These are phyloP conservation scores for Odontomachus brunneus DNA, from an alignment of 1,140 invertebrate species.

Conservation along the genomic window DNA sequence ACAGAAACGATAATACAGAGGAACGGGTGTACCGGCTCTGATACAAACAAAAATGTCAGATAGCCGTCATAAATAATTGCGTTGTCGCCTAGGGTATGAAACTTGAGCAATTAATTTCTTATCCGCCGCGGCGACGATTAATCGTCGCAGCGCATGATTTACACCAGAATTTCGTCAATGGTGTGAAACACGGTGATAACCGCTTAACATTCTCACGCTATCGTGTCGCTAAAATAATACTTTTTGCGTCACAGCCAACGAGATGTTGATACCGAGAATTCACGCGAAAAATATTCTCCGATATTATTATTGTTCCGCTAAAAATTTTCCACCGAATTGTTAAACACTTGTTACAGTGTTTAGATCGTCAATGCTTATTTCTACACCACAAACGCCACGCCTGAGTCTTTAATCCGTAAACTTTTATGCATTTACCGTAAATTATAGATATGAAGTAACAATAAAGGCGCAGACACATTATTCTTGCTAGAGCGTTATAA, in stretches of 20 bases:
- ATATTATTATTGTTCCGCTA: constrained; percentile 15
- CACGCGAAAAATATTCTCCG: constrained; percentile 23
- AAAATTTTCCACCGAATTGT: neutral
- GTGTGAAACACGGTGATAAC: constrained; percentile 63
- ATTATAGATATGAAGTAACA: constrained; percentile 14
- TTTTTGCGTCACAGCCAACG: constrained; percentile 47
- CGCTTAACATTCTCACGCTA: constrained; percentile 61
- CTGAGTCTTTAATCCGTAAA: neutral
- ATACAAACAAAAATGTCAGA: constrained; percentile 5
- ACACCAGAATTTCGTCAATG: constrained; percentile 61
- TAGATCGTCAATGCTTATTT: too few species aligned
- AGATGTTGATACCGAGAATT: constrained; percentile 44
- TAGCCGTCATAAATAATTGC: constrained; percentile 25
- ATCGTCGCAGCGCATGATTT: constrained; percentile 41
- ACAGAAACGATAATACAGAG: neutral
- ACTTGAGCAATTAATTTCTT: constrained; percentile 37
- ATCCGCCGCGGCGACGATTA: constrained; percentile 22
- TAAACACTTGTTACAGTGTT: neutral
- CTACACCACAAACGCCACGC: neutral
- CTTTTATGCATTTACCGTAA: constrained; percentile 29
- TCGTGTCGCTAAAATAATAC: constrained; percentile 66
- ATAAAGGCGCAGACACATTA: constrained; percentile 48
- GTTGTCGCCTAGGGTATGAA: constrained; percentile 21
- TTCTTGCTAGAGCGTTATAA: constrained; percentile 20
- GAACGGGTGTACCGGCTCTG: neutral